Percentiles rank a stretch among this genome's conserved stretches.
Evolutionary conservation across 2,888 invertebrate species (phyloP).

Genomic region (Scrobipalpa atriplicella): DNA sequence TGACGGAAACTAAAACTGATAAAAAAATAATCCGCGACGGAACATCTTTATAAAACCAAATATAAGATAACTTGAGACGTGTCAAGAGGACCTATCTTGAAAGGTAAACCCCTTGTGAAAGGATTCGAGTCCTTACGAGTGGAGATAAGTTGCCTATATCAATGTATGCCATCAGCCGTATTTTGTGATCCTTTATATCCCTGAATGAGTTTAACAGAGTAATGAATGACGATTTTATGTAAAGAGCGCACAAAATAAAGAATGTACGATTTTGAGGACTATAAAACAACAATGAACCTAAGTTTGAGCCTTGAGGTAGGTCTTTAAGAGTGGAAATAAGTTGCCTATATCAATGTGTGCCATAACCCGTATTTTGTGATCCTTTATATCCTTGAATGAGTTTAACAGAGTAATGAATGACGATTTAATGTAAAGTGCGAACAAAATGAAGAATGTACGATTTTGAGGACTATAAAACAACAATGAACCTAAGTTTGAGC

Average conservation of each 20-base stretch:
- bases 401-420: background rate
- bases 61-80: background rate
- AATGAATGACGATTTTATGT: background rate
- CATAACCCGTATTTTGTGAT: constrained; percentile 11
- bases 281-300: background rate
- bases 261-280: background rate
- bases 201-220: background rate
- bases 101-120: constrained; percentile 13
- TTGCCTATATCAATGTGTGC: constrained; percentile 7
- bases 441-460: background rate
- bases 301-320: background rate
- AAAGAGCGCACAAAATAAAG: background rate
- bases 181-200: constrained; percentile 10
- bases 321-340: background rate
- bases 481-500: too few relatives aligned
- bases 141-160: constrained; percentile 3
- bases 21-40: background rate
- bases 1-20: background rate
- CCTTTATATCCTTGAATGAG: background rate
- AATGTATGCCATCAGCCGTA: constrained; percentile 17
- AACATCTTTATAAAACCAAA: constrained; percentile 1
- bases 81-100: background rate
- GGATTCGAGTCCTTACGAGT: constrained; percentile 3
- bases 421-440: background rate
- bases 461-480: background rate